Conservation (phyloP, 2,797 vertebrate genomes). For the Potorous gilbertii region DNA sequence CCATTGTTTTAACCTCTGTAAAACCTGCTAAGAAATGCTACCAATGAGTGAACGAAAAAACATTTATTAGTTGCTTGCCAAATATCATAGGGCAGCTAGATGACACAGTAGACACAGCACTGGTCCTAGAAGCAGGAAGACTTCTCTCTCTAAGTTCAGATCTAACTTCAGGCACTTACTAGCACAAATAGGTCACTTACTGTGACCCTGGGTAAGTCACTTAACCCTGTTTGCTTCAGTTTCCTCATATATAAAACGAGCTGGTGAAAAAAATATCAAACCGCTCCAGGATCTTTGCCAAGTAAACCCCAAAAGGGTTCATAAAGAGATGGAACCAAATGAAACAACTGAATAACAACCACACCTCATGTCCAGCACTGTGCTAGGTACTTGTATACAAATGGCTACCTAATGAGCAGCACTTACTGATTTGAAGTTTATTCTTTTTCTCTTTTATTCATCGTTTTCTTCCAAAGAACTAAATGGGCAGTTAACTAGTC, state of each 20-base stretch:
- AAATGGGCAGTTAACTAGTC: background rate
- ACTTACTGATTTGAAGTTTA: background rate
- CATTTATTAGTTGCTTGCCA: background rate
- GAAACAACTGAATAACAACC: background rate
- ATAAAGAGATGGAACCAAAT: background rate
- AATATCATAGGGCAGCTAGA: background rate
- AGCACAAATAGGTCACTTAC: too few relatives aligned
- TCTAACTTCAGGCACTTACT: background rate
- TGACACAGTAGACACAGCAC: background rate
- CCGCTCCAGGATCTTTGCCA: background rate
- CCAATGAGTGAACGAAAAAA: background rate
- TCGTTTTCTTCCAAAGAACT: background rate
- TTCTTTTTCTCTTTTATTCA: background rate
- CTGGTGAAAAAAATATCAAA: background rate
- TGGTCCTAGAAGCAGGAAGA: background rate
- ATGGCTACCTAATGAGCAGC: background rate
- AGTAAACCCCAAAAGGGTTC: background rate
- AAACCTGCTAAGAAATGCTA: background rate
- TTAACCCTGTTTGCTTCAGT: background rate
- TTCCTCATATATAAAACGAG: background rate
- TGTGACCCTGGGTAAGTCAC: background rate
- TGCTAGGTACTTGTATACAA: background rate
- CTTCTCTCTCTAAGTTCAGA: background rate
- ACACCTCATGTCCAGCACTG: background rate
- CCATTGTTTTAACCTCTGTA: background rate